A percentile compares a stretch with the other conserved stretches of the same genome.
These are phyloP conservation scores for Peromyscus leucopus DNA, from an alignment of 2,113 vertebrate genomes.

Conservation along the genomic window DNA sequence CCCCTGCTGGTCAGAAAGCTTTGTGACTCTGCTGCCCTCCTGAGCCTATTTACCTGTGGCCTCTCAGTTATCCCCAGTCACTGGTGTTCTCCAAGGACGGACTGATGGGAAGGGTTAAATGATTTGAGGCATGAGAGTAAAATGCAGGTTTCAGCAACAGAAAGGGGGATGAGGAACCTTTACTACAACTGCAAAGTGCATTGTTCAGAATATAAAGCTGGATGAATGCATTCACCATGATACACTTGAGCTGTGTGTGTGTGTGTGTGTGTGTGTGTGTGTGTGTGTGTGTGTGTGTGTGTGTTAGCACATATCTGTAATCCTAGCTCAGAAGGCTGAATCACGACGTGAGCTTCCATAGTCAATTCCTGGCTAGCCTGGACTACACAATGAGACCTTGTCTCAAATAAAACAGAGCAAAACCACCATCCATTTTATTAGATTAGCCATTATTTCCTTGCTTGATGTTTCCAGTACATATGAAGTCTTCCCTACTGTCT, in stretches of 20 bases:
- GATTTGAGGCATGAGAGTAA: not conserved
- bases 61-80: not conserved
- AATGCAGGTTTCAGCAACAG: not conserved
- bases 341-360: not conserved
- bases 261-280: not conserved
- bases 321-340: not conserved
- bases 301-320: not conserved
- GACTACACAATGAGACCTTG: not conserved
- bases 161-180: not conserved
- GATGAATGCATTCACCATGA: not conserved
- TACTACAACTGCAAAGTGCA: not conserved
- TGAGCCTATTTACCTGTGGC: not conserved
- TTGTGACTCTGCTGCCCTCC: not conserved
- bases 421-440: not conserved
- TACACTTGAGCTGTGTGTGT: not conserved
- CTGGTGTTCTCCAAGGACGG: not conserved
- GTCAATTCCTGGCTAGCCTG: not conserved
- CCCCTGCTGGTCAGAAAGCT: no score
- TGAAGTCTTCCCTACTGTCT: not conserved
- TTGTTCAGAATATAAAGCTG: not conserved
- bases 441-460: not conserved
- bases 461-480: not conserved
- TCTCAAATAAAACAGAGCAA: not conserved
- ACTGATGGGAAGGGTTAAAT: not conserved
- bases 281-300: not conserved